Evolutionary conservation across 2,888 invertebrate genomes (phyloP).

Genomic region (Pilophorus perplexus): DNA sequence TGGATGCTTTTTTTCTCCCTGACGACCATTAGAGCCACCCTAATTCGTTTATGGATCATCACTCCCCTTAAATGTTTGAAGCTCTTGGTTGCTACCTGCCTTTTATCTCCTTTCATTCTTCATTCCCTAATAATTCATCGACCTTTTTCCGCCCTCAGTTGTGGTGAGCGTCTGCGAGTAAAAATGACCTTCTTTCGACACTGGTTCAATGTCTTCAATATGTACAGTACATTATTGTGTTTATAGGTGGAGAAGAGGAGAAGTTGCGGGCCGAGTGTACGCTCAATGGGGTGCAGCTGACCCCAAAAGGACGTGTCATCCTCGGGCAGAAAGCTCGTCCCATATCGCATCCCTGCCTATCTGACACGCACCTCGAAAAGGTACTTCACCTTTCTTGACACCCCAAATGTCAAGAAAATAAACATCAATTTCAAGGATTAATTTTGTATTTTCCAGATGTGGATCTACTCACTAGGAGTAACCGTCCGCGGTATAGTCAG

Average conservation of each 20-base stretch:
- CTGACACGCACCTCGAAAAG: constrained; percentile 60
- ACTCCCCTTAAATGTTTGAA: too few species aligned
- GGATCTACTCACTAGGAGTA: constrained; percentile 61
- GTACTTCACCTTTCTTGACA: constrained; percentile 50
- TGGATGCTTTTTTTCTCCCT: too few species aligned
- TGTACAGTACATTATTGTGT: too few species aligned
- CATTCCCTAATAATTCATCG: too few species aligned
- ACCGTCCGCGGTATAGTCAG: constrained; percentile 57
- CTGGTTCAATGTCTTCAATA: constrained; percentile 1
- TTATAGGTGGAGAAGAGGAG: constrained; percentile 45
- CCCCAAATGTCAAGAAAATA: neutral
- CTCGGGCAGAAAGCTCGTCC: constrained; percentile 48
- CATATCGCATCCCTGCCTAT: constrained; percentile 9
- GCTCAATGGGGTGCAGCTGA: constrained; percentile 53
- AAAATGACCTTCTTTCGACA: neutral
- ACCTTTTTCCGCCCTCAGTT: too few species aligned
- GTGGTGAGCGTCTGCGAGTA: too few species aligned
- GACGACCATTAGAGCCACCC: too few species aligned
- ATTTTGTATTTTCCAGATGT: constrained; percentile 57
- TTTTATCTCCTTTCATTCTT: too few species aligned
- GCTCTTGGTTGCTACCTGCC: too few species aligned
- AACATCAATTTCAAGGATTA: neutral
- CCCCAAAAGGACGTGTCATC: constrained; percentile 58
- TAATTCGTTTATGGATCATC: too few species aligned
- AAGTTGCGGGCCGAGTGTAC: constrained; percentile 42